Base-by-base conservation (phyloP, 2,797 vertebrate genomes). In the Podarcis lilfordi region DNA sequence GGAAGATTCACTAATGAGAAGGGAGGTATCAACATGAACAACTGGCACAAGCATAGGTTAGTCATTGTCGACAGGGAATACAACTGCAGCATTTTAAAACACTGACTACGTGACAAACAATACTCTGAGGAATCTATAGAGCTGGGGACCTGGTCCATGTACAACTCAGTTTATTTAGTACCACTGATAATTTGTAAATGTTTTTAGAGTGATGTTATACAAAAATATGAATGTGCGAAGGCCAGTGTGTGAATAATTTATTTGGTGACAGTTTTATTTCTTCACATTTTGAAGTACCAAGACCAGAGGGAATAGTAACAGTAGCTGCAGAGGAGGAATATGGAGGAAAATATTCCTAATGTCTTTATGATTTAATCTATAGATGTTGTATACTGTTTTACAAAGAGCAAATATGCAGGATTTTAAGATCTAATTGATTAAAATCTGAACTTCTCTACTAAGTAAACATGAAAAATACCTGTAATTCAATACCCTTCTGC, bases 1-100 rank as follows among this genome's bases (percentile, higher is more conserved):
- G 80, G 80, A 93, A 91, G 85, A 90, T 92, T 92, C 90, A 66
- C 90, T 95, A 95, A 96, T 95, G 92, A 93, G 89, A 84, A 91
- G 89, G 76, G 85, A 90, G 87, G 84, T 84, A 82, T 74, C 87
- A 94, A 85, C 15, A 2, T 76, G 90, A 94, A 91, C 74, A 95
- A 93, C 61, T 83, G 87, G 89, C 83, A 91, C 89, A 90, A 89
- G 85, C 86, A 92, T 32, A 77, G 91, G 88, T 90, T 96, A 90
- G 94, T 81, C 88, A 90, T 3, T 69, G 89, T 91, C 90, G 91
- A 87, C 78, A 85, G 93, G 84, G 93, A 95, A 87, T 75, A 92
- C 76, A 94, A 83, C 25, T 82, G 77, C 55, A 90, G 91, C 76
- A 88, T 27, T 89, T 91, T 86, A 80, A 91, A 93, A 79, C 82